Base-by-base conservation (phyloP, 2,888 invertebrate genomes). In the Euplagia quadripunctaria region DNA sequence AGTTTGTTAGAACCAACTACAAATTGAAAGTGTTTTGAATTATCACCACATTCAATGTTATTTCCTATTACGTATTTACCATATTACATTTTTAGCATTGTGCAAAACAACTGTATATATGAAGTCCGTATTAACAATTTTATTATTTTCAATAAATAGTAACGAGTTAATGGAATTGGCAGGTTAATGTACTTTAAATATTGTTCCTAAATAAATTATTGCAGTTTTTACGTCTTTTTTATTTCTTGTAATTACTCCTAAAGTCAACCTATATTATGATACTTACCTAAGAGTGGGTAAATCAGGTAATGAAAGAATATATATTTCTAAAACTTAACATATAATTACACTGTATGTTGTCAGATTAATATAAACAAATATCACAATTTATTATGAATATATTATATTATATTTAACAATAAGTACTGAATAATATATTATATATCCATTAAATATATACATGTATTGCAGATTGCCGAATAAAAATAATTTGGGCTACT, bases 281-380 rank as follows among this genome's bases (percentile, higher is more conserved):
- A 46, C 43, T 46, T 46, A 31, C 31, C 9, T 46, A 8, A 4
- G 9, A 46, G 8, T 46, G 4, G 43, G 43, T 46, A 46, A 9
- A 46, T 46, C 43, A 46, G 9, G 43, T 46, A 46, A 46, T 46
- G 1, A n/a, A 46, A 66, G 16, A 66, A 68, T 2, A 68, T 49
- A 4, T 31, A 90, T 88, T 88, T 87, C 91, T 90, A 90, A 90
- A 92, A 89, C 90, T 91, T 91, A 91, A 91, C 89, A 87, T 81
- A 74, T 86, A 85, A 85, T 88, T 87, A 89, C 85, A 89, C 82
- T 85, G 80, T 84, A 83, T 85, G 76, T 84, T 77, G 72, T 81
- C 79, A 80, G 81, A 82, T 84, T 82, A 84, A 80, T 82, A 83
- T 84, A 83, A 70, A 73, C 71, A 75, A 83, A 82, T 84, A 84